Evolutionary conservation across 2,797 vertebrate species (phyloP).

Genomic region (Anableps anableps): DNA sequence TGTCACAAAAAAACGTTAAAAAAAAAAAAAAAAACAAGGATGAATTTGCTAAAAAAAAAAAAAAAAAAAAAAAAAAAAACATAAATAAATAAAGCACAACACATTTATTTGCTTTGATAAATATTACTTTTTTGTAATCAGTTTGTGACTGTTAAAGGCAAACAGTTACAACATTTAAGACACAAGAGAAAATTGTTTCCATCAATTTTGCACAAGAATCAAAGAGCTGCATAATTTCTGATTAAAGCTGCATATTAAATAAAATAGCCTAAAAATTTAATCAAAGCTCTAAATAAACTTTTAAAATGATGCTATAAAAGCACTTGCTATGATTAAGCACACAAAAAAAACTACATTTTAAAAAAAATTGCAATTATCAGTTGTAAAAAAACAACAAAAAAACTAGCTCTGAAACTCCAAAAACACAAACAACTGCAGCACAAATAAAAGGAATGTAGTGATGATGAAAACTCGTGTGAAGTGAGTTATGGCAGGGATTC

Average conservation of each 20-base stretch:
- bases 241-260: conserved; percentile 12
- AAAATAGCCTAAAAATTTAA: background rate
- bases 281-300: conserved; percentile 10
- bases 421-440: conserved; percentile 6
- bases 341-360: conserved; percentile 21
- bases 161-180: conserved; percentile 58
- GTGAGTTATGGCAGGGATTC: too few species aligned
- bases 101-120: conserved; percentile 44
- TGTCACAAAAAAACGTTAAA: background rate
- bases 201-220: conserved; percentile 17
- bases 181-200: conserved; percentile 39
- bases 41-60: background rate
- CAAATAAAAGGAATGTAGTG: background rate
- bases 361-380: conserved; percentile 6
- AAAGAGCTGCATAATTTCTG: conserved; percentile 4
- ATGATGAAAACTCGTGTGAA: background rate
- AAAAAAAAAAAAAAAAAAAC: background rate
- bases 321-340: conserved; percentile 21
- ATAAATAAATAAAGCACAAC: background rate
- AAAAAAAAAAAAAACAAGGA: background rate
- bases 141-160: conserved; percentile 52
- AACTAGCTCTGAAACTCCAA: background rate
- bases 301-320: background rate
- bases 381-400: background rate
- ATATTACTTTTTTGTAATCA: conserved; percentile 26